A percentile compares a stretch with the other conserved stretches of the same genome.
phyloP scores from a whole-genome alignment of 1,140 invertebrate species.

The Papilio aristodemus region DNA sequence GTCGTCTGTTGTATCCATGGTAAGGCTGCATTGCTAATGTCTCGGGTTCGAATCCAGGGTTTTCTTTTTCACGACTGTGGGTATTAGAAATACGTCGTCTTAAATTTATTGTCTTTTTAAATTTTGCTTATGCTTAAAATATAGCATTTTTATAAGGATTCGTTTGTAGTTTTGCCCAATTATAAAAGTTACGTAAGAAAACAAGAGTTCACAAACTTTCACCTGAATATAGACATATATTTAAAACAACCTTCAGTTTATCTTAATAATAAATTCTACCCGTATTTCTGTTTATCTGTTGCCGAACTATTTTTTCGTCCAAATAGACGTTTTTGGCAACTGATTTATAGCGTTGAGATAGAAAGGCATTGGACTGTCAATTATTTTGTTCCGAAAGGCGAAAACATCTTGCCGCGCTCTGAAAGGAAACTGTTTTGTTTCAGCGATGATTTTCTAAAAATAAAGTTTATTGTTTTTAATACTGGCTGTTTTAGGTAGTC shows the following conservation, averaged over 20 bases:
- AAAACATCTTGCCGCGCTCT: constrained; percentile 23
- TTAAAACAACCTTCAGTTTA: constrained; percentile 24
- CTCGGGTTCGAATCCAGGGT: no score
- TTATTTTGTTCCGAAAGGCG: constrained; percentile 20
- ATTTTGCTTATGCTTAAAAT: no score
- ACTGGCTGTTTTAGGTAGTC: not conserved
- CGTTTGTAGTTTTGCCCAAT: not conserved
- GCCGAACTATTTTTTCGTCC: constrained; percentile 3
- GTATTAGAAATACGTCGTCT: no score
- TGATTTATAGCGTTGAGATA: constrained; percentile 26
- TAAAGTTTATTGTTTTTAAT: not conserved
- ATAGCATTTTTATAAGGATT: no score
- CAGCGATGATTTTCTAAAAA: not conserved
- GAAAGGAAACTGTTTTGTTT: constrained; percentile 17
- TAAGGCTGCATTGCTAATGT: no score
- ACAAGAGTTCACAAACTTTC: constrained; percentile 18
- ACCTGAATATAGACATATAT: constrained; percentile 8
- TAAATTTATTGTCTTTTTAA: no score
- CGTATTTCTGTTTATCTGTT: constrained; percentile 26
- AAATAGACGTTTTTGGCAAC: constrained; percentile 30
- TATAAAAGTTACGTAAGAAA: not conserved
- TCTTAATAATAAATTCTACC: constrained; percentile 28
- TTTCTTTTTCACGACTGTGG: no score
- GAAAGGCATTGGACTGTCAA: constrained; percentile 24
- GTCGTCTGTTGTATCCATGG: no score